A percentile compares a stretch with the other conserved stretches of the same genome.
These are phyloP conservation scores for Plebejus anna DNA, from an alignment of 2,888 invertebrate species.

Conservation along the genomic window DNA sequence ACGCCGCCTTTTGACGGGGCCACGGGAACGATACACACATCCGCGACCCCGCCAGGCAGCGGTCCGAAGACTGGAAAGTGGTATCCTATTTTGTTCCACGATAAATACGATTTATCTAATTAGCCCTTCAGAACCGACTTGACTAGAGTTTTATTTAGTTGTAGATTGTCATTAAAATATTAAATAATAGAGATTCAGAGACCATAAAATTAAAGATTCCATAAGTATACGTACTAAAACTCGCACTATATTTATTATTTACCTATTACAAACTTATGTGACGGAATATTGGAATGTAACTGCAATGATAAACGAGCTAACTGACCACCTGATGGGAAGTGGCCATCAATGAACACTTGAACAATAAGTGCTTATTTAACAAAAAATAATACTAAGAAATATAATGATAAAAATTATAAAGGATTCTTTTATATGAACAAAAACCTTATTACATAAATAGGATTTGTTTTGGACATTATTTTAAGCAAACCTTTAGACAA, in stretches of 20 bases:
- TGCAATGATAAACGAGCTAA: conserved; percentile 1
- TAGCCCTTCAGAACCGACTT: too few species aligned
- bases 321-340: background rate
- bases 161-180: too few species aligned
- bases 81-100: too few species aligned
- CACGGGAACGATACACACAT: too few species aligned
- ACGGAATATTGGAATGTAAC: conserved; percentile 24
- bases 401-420: background rate
- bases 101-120: too few species aligned
- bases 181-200: too few species aligned
- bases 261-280: conserved; percentile 12
- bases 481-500: too few species aligned
- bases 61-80: too few species aligned
- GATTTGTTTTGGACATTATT: background rate
- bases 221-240: background rate
- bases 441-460: background rate
- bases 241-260: conserved; percentile 9
- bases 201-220: too few species aligned
- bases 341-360: background rate
- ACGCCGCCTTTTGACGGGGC: too few species aligned
- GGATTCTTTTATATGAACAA: background rate
- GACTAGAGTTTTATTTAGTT: too few species aligned
- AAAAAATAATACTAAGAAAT: background rate
- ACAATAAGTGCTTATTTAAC: background rate
- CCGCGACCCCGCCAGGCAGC: too few species aligned